Percentiles rank a stretch among this genome's conserved stretches.
Conservation (phyloP, 2,797 vertebrate genomes). For the Anableps anableps region DNA sequence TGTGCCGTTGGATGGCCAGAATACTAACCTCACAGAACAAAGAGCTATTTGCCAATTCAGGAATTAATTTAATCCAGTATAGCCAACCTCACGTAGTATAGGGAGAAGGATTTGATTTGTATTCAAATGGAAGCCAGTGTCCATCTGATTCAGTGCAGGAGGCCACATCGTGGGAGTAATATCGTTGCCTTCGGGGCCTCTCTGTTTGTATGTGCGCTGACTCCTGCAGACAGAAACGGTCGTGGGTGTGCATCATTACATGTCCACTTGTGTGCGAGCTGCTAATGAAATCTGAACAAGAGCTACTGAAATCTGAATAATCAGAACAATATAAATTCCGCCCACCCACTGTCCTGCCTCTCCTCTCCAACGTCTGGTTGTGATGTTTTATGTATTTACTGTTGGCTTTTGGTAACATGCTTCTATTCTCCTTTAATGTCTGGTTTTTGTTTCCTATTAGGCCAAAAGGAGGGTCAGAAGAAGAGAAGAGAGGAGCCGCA, state of each 20-base stretch:
- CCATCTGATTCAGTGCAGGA: slow-evolving; percentile 43
- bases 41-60: slow-evolving; percentile 62
- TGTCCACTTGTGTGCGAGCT: slow-evolving; percentile 40
- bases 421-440: slow-evolving; percentile 54
- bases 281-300: slow-evolving; percentile 63
- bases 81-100: slow-evolving; percentile 38
- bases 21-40: slow-evolving; percentile 68
- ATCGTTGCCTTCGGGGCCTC: slow-evolving; percentile 35
- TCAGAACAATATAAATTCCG: slow-evolving; percentile 62
- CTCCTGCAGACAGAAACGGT: slow-evolving; percentile 42
- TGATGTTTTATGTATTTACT: slow-evolving; percentile 62
- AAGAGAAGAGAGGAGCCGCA: slow-evolving; percentile 57
- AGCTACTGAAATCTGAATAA: slow-evolving; percentile 53
- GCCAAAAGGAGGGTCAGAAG: slow-evolving; percentile 37
- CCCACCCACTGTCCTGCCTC: slow-evolving; percentile 56
- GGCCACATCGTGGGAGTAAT: slow-evolving; percentile 50
- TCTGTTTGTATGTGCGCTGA: slow-evolving; percentile 37
- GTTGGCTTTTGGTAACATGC: slow-evolving; percentile 1
- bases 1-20: slow-evolving; percentile 42
- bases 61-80: slow-evolving; percentile 62
- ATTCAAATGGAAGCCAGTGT: slow-evolving; percentile 58
- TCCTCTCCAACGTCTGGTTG: slow-evolving; percentile 33
- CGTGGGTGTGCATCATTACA: slow-evolving; percentile 40
- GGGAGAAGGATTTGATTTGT: slow-evolving; percentile 60
- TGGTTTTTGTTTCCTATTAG: slow-evolving; percentile 16